Percentiles rank a stretch among this genome's conserved stretches.
These are phyloP conservation scores for Yponomeuta evonymella DNA, from an alignment of 2,888 invertebrate genomes.

Conservation along the genomic window DNA sequence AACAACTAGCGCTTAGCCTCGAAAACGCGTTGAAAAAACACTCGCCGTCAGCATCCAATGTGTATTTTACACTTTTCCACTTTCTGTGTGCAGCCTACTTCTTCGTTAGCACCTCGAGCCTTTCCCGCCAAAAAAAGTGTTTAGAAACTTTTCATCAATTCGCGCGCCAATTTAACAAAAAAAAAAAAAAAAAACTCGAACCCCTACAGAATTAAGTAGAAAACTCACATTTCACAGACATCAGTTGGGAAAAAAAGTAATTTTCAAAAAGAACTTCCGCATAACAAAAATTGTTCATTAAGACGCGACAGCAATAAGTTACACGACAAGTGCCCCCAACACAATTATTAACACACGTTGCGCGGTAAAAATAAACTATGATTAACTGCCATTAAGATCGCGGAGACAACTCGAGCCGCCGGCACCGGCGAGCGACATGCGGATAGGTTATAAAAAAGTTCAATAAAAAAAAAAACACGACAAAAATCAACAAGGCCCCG, in stretches of 20 bases:
- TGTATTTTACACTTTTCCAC: slow-evolving; percentile 26
- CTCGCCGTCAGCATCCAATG: slow-evolving; percentile 41
- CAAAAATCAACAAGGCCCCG: slow-evolving; percentile 39
- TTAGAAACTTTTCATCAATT: slow-evolving; percentile 36
- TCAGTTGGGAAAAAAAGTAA: not conserved
- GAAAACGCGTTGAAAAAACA: slow-evolving; percentile 76
- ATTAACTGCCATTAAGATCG: slow-evolving; percentile 72
- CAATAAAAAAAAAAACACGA: slow-evolving; percentile 34
- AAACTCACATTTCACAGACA: slow-evolving; percentile 5
- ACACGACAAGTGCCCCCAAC: slow-evolving; percentile 61
- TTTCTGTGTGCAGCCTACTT: slow-evolving; percentile 58
- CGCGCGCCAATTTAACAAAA: slow-evolving; percentile 23
- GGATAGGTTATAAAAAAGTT: slow-evolving; percentile 53
- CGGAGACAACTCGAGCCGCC: slow-evolving; percentile 59
- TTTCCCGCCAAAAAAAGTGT: slow-evolving; percentile 54
- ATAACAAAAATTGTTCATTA: slow-evolving; percentile 48
- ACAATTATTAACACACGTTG: slow-evolving; percentile 72
- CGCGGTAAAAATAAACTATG: slow-evolving; percentile 75
- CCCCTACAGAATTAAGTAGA: not conserved
- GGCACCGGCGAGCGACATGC: slow-evolving; percentile 47
- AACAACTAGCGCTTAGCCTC: slow-evolving; percentile 76
- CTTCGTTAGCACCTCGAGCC: slow-evolving; percentile 42
- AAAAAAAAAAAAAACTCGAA: not conserved
- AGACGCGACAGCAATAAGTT: slow-evolving; percentile 59
- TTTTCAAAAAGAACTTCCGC: slow-evolving; percentile 47